phyloP scores from a whole-genome alignment of 2,113 vertebrate species.

The Sisor rabdophorus region DNA sequence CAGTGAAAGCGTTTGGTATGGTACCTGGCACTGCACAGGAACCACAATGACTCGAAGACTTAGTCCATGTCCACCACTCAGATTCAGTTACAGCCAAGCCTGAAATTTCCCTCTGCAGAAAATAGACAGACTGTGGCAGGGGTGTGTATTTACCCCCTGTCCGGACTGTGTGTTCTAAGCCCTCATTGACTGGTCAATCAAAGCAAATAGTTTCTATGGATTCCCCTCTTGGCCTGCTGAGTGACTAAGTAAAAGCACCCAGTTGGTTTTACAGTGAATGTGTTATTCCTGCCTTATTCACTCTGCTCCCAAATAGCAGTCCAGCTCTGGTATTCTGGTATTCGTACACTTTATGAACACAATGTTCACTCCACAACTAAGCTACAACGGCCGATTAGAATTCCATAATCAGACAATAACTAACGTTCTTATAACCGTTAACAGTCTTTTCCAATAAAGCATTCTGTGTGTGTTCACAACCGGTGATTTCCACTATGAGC shows the following conservation, averaged over 20 bases:
- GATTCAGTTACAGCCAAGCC: slow-evolving; percentile 33
- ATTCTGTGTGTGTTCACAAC: too few species aligned
- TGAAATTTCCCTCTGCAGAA: slow-evolving; percentile 25
- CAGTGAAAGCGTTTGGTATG: slow-evolving; percentile 4
- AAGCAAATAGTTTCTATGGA: slow-evolving; percentile 35
- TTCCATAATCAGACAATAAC: too few species aligned
- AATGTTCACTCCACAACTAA: too few species aligned
- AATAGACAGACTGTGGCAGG: slow-evolving; percentile 9
- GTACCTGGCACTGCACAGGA: slow-evolving; percentile 42
- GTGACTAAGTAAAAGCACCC: neutral
- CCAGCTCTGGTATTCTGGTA: neutral
- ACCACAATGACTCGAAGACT: slow-evolving; percentile 27
- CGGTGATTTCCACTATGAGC: too few species aligned
- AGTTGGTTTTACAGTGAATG: slow-evolving; percentile 5
- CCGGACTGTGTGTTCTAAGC: slow-evolving; percentile 16
- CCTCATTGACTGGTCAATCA: slow-evolving; percentile 5
- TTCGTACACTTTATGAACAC: too few species aligned
- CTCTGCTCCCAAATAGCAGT: slow-evolving; percentile 25
- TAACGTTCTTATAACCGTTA: too few species aligned
- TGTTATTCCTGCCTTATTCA: slow-evolving; percentile 34
- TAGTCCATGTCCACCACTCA: slow-evolving; percentile 18
- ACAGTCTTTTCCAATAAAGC: too few species aligned
- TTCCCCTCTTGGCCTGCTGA: slow-evolving; percentile 16
- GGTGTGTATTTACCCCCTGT: slow-evolving; percentile 29
- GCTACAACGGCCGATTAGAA: too few species aligned